Evolutionary conservation across 1,140 invertebrate genomes (phyloP), one percentile per base, ranked within the genome.

Genomic region (Drosophila orosa): DNA sequence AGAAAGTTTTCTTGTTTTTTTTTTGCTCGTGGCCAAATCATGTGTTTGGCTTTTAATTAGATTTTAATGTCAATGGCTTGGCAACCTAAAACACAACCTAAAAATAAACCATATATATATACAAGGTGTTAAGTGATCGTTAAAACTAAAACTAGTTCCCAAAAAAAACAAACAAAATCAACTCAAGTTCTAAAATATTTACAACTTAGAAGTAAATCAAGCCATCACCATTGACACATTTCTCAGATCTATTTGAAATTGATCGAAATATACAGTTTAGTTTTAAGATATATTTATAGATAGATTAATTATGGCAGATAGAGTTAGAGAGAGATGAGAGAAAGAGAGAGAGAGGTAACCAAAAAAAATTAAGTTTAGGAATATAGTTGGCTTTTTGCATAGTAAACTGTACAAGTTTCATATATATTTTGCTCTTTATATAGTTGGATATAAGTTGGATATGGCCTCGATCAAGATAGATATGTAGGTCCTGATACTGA

Each of bases 381-480:
- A 15, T 61, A 68, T 73, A 63, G 40, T 56, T 56, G 62, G 57
- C 15, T 42, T 74, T 86, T 86, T 76, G 84, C 79, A 73, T 86
- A 78, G 61, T 71, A 76, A 86, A 87, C 83, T 86, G 83, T 86
- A 86, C 83, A 86, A 76, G 33, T 82, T 81, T 73, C 19, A 61
- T 81, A 62, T 78, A 79, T 85, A 50, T 67, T 54, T 71, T 54
- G 42, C 55, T 68, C 67, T 79, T 79, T 68, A 57, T 62, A 57
- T 62, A 62, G 35, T 71, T 65, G 47, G 47, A 60, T 55, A 52
- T 50, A 44, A 52, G 44, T 78, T 27, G 57, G 55, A 85, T 66
- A 57, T 69, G 50, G 33, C 52, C 13, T 65, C 25, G 12, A 68
- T 68, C 63, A 31, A 63, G 65, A 27, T 13, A 66, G 45, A 52